Conservation (phyloP, 2,797 vertebrate genomes). For the Scolopax bukidnonensis region DNA sequence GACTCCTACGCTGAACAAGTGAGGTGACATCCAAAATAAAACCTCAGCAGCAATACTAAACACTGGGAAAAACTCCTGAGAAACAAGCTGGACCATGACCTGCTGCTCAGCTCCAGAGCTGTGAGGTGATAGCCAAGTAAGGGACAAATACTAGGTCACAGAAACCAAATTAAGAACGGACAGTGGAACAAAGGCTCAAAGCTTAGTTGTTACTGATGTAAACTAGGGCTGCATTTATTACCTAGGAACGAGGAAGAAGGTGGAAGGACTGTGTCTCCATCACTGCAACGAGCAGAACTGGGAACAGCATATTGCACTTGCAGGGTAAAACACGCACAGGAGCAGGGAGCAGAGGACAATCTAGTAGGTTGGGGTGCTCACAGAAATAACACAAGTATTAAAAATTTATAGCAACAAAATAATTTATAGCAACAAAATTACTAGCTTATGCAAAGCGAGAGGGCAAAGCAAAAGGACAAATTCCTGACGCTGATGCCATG, state of each 20-base stretch:
- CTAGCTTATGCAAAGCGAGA: not conserved
- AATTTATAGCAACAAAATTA: not conserved
- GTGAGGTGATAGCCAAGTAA: not conserved
- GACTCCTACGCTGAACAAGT: not conserved
- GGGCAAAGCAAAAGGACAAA: not conserved
- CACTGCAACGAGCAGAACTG: not conserved
- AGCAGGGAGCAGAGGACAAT: not conserved
- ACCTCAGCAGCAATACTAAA: not conserved
- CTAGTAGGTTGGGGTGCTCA: not conserved
- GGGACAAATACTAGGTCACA: constrained; percentile 36
- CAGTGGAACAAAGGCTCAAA: constrained; percentile 21
- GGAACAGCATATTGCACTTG: not conserved
- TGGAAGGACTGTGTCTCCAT: not conserved
- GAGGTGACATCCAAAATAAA: not conserved
- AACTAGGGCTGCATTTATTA: constrained; percentile 19
- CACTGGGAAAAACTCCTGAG: not conserved
- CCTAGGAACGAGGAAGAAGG: constrained; percentile 35
- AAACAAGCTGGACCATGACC: not conserved
- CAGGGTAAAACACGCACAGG: not conserved
- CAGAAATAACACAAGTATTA: not conserved
- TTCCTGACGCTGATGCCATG: not conserved
- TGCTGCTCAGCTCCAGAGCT: not conserved
- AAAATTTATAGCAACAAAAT: not conserved
- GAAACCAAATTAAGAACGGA: constrained; percentile 49
- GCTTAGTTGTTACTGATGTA: not conserved